phyloP scores from a whole-genome alignment of 1,140 invertebrate species.

The Ooceraea biroi region DNA sequence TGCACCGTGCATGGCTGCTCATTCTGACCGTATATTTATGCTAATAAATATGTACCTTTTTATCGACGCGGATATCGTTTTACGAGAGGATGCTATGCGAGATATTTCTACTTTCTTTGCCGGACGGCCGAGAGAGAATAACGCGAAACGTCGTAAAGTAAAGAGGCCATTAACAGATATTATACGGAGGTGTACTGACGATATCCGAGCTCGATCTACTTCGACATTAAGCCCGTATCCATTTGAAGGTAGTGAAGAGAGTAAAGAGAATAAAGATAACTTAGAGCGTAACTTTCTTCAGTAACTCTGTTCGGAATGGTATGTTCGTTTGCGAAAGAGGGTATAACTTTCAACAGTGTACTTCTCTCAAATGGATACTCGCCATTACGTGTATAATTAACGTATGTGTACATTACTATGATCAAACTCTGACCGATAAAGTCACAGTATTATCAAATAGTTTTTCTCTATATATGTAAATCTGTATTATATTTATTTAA shows the following conservation, averaged over 20 bases:
- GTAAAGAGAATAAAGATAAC: too few relatives aligned
- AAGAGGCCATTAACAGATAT: constrained; percentile 4
- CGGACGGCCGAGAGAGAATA: background rate
- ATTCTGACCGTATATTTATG: constrained; percentile 36
- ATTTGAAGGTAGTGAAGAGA: too few relatives aligned
- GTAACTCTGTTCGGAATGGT: too few relatives aligned
- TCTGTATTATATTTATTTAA: constrained; percentile 79
- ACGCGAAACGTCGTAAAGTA: background rate
- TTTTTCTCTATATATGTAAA: constrained; percentile 77
- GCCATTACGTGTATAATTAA: constrained; percentile 26
- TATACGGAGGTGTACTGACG: background rate
- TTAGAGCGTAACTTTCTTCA: too few relatives aligned
- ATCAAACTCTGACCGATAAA: constrained; percentile 63
- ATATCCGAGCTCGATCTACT: constrained; percentile 52
- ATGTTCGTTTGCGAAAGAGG: too few relatives aligned
- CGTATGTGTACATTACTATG: constrained; percentile 58
- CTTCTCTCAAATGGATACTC: too few relatives aligned
- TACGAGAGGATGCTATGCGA: constrained; percentile 2
- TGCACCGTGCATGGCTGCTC: constrained; percentile 41
- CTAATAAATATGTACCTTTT: constrained; percentile 51
- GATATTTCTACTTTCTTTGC: constrained; percentile 7
- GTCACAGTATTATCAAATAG: constrained; percentile 70
- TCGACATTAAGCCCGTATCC: constrained; percentile 9
- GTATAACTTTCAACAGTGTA: too few relatives aligned
- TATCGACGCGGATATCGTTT: constrained; percentile 50